Percentiles rank a stretch among this genome's conserved stretches.
Evolutionary conservation across 2,113 vertebrate species (phyloP).

Genomic region (Bujurquina vittata): DNA sequence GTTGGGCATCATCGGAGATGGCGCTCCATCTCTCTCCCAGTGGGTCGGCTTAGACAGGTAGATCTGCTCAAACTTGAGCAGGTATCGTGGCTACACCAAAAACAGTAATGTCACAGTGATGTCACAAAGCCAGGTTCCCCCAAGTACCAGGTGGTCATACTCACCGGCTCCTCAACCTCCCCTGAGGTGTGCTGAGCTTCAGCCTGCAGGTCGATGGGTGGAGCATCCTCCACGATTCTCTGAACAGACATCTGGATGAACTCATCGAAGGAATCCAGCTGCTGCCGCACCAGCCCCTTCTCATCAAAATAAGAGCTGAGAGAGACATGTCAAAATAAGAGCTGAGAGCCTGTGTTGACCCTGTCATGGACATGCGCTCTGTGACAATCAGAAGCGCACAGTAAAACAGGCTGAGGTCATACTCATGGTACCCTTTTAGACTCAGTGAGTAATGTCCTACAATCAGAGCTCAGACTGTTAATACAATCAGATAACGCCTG

Average conservation of each 20-base stretch:
- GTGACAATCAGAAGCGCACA: neutral
- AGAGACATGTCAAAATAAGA: neutral
- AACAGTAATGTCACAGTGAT: neutral
- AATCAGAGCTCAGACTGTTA: neutral
- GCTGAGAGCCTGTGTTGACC: neutral
- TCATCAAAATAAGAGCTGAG: constrained; percentile 97
- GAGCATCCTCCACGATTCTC: constrained; percentile 97
- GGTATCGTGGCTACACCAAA: constrained; percentile 87
- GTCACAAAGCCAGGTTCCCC: neutral
- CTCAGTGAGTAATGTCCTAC: neutral
- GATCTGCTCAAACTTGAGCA: constrained; percentile 98
- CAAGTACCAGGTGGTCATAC: constrained; percentile 30
- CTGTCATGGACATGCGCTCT: neutral
- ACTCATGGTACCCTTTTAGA: neutral
- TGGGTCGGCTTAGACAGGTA: constrained; percentile 98
- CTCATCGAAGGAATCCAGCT: constrained; percentile 98
- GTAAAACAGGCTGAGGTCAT: neutral
- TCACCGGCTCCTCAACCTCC: constrained; percentile 97
- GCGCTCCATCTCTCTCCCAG: constrained; percentile 98
- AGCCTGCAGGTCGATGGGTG: constrained; percentile 96
- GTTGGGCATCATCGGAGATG: constrained; percentile 99
- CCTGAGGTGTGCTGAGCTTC: constrained; percentile 97
- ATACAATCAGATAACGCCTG: too few species aligned
- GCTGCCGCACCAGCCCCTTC: constrained; percentile 96
- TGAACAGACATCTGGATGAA: constrained; percentile 99